These are phyloP conservation scores for Gambelia wislizenii DNA, from an alignment of 2,797 vertebrate species.

Conservation along the genomic window DNA sequence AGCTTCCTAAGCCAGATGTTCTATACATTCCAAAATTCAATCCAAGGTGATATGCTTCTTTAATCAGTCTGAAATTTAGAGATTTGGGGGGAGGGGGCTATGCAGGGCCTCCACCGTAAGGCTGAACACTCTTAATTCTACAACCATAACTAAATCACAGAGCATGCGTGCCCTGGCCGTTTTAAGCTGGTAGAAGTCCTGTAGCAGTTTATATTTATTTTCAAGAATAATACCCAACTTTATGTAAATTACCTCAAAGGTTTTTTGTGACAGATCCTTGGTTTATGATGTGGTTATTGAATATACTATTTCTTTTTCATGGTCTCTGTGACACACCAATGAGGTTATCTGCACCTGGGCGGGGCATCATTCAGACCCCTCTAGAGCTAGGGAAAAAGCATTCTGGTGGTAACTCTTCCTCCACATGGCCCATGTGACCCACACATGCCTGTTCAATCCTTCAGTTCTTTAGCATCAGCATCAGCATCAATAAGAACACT, in stretches of 20 bases:
- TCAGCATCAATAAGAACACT: no score
- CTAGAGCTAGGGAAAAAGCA: no score
- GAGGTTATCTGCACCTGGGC: no score
- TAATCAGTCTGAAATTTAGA: not conserved
- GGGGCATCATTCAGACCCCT: no score
- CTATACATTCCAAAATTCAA: conserved; percentile 7
- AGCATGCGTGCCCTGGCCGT: not conserved
- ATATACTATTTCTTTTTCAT: no score
- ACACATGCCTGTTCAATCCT: no score
- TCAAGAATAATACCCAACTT: not conserved
- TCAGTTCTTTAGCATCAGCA: no score
- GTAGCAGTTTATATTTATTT: not conserved
- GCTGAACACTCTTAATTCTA: not conserved
- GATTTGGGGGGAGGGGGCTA: no score
- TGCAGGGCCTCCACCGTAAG: not conserved
- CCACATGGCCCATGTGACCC: no score
- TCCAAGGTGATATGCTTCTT: conserved; percentile 3
- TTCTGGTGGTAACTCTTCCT: no score
- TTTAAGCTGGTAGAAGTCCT: not conserved
- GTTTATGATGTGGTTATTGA: not conserved
- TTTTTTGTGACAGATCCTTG: not conserved
- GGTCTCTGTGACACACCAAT: no score
- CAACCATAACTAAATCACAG: not conserved
- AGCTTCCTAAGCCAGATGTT: conserved; percentile 3
- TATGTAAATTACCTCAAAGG: not conserved